Percentiles rank a stretch among this genome's conserved stretches.
Conservation (phyloP, 23 tunicate species). For the Ciona savignyi region DNA sequence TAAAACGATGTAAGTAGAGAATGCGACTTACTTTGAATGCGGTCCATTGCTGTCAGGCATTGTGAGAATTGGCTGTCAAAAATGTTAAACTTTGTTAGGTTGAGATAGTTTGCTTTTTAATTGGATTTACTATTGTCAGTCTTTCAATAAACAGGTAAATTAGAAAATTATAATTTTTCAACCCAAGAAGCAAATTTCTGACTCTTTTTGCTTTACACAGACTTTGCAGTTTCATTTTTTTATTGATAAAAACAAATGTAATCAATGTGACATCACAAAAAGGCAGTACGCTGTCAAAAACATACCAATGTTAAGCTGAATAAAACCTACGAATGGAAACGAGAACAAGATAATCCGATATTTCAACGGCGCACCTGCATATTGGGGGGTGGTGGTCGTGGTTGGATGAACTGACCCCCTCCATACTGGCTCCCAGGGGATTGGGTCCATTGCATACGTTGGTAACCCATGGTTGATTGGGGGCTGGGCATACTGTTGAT, state of each 20-base stretch:
- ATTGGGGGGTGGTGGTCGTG: constrained; percentile 28
- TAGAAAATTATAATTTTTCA: not conserved
- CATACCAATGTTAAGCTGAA: too few relatives aligned
- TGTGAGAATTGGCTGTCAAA: constrained; percentile 42
- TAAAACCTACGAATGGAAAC: too few relatives aligned
- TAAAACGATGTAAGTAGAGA: too few relatives aligned
- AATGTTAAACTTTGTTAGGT: too few relatives aligned
- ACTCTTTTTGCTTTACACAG: too few relatives aligned
- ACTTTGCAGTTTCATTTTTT: too few relatives aligned
- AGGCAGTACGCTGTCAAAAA: too few relatives aligned
- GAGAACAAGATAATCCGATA: too few relatives aligned
- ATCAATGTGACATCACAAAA: too few relatives aligned
- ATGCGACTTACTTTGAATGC: constrained; percentile 31
- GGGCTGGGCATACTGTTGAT: constrained; percentile 43
- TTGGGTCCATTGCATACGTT: constrained; percentile 54
- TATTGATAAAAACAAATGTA: too few relatives aligned
- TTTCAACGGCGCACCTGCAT: not conserved
- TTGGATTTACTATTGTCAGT: too few relatives aligned
- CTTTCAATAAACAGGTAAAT: not conserved
- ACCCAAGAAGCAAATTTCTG: not conserved
- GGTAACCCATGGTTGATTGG: constrained; percentile 7
- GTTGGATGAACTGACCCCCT: constrained; percentile 12
- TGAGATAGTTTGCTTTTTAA: too few relatives aligned
- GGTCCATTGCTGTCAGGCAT: constrained; percentile 78
- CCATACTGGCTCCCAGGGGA: constrained; percentile 59